Evolutionary conservation across 2,888 invertebrate genomes (phyloP), one percentile per base, ranked within the genome.

Genomic region (Lepidochrysops patricia): DNA sequence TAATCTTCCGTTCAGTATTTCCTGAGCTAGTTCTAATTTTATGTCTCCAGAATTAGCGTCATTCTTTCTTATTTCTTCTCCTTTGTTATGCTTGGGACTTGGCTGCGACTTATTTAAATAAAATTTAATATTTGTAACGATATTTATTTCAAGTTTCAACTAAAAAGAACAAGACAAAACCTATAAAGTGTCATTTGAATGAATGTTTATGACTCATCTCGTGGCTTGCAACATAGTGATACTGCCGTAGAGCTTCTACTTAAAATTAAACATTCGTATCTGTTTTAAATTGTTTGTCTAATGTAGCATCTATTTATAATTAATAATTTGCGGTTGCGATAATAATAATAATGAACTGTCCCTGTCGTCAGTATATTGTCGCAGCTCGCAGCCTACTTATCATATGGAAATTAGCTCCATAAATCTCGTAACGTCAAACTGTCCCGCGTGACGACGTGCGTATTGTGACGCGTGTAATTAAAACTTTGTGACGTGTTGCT

Each of bases 381-480:
- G 25, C 49, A 50, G 35, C 34, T 50, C 49, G 25, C 49, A 50
- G 35, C 34, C 50, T 58, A 50, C 58, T 50, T 26, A 34, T 34
- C 49, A 50, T 50, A 35, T 58, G 50, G 49, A 58, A 58, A 58
- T 58, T 50, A 50, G 50, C 50, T 50, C 49, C 50, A 58, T 76
- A 80, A 82, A 81, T 81, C 80, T 72, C 72, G 73, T 68, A 66
- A 66, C 74, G 75, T 82, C 80, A 82, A 80, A 76, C 74, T 74
- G 75, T 75, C 74, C 73, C 72, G 75, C 72, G 68, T 70, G 82
- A 72, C 75, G 81, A 81, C 79, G 77, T 67, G 79, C 71, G 77
- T 85, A 84, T 86, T 85, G 80, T 87, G 85, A 86, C 85, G 77
- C 74, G 72, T 78, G 74, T 80, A 83, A 86, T 85, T 85, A 84